Evolutionary conservation across 2,888 invertebrate species (phyloP).

Genomic region (Leptinotarsa haldemani): DNA sequence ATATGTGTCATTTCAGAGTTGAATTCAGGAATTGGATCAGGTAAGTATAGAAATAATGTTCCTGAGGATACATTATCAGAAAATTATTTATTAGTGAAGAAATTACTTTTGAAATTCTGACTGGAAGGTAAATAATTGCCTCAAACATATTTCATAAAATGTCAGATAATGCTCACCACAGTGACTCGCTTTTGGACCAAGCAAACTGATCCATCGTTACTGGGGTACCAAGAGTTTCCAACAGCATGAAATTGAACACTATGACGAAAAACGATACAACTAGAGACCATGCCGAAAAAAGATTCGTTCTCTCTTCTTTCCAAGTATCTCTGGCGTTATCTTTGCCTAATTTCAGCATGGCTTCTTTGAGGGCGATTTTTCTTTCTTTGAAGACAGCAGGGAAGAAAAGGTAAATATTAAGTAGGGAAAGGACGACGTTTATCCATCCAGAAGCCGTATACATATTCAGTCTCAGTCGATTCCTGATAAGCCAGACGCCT

Average conservation of each 20-base stretch:
- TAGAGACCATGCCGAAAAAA: slow-evolving; percentile 81
- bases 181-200: slow-evolving; percentile 81
- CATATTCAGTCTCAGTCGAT: slow-evolving; percentile 80
- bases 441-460: slow-evolving; percentile 87
- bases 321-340: slow-evolving; percentile 80
- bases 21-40: too few relatives aligned
- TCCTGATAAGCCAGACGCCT: slow-evolving; percentile 69
- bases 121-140: too few relatives aligned
- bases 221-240: slow-evolving; percentile 88
- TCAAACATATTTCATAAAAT: too few relatives aligned
- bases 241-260: slow-evolving; percentile 87
- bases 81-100: background rate
- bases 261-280: slow-evolving; percentile 85
- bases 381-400: slow-evolving; percentile 81
- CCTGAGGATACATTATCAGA: too few relatives aligned
- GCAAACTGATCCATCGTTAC: slow-evolving; percentile 91
- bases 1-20: too few relatives aligned
- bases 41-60: too few relatives aligned
- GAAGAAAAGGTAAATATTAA: slow-evolving; percentile 80
- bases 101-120: background rate
- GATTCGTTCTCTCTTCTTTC: slow-evolving; percentile 78
- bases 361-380: slow-evolving; percentile 82
- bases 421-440: slow-evolving; percentile 78
- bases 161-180: slow-evolving; percentile 64
- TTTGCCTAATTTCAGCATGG: slow-evolving; percentile 80